Evolutionary conservation across 2,797 vertebrate species (phyloP).

Genomic region (Dromococcyx pavoninus): DNA sequence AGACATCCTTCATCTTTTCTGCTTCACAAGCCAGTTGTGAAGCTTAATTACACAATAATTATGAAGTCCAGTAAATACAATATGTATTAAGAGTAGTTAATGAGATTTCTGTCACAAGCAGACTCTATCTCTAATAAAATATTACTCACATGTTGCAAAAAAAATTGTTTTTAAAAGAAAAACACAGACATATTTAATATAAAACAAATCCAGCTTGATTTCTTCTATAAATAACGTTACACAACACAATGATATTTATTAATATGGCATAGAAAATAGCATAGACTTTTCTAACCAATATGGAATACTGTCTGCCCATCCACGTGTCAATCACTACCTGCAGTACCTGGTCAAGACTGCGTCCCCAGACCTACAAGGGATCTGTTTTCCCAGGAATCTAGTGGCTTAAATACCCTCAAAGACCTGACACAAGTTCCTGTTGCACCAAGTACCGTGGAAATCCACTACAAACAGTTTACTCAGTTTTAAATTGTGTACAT

Average conservation of each 20-base stretch:
- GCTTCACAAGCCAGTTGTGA: constrained; percentile 47
- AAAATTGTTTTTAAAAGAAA: not conserved
- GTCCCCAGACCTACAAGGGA: not conserved
- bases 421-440: accelerated
- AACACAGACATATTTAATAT: not conserved
- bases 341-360: not conserved
- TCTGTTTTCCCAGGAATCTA: not conserved
- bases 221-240: not conserved
- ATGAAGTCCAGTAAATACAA: constrained; percentile 56
- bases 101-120: constrained; percentile 47
- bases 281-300: not conserved
- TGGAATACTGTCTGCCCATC: not conserved
- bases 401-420: not conserved
- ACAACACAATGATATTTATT: not conserved
- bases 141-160: not conserved
- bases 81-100: constrained; percentile 42
- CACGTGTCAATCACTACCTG: not conserved
- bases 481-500: not conserved
- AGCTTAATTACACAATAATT: constrained; percentile 45
- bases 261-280: not conserved
- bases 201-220: constrained; percentile 6
- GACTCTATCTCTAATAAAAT: constrained; percentile 8
- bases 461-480: not conserved
- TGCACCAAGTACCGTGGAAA: not conserved
- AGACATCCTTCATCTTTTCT: constrained; percentile 56